These are phyloP conservation scores for Pseudorasbora parva DNA, from an alignment of 2,113 vertebrate species.

Conservation along the genomic window DNA sequence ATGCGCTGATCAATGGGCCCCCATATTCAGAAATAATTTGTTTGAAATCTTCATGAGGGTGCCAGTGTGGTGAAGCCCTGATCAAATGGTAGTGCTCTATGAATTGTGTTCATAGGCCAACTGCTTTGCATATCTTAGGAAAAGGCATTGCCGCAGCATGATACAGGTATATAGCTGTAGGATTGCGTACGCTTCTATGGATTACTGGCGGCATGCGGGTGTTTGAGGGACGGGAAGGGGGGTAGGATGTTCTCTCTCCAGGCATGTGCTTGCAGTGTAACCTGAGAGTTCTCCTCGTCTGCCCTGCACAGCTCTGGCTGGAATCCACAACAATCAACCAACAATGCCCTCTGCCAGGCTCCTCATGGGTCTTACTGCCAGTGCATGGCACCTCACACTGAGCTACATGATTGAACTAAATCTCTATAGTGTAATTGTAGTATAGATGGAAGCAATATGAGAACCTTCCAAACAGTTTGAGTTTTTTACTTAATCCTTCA, in stretches of 20 bases:
- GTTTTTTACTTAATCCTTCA: background rate
- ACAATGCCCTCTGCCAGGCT: conserved; percentile 55
- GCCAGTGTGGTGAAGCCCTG: conserved; percentile 4
- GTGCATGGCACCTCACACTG: background rate
- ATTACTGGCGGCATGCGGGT: conserved; percentile 42
- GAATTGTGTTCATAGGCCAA: conserved; percentile 32
- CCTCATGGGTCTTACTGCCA: conserved; percentile 71
- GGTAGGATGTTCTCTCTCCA: conserved; percentile 64
- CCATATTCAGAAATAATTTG: conserved; percentile 35
- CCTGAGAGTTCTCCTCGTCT: conserved; percentile 76
- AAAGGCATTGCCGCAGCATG: conserved; percentile 25
- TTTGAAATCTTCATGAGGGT: conserved; percentile 51
- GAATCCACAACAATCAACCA: conserved; percentile 68
- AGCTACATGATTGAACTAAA: background rate
- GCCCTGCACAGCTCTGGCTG: conserved; percentile 71
- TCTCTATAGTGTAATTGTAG: background rate
- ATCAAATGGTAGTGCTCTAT: conserved; percentile 36
- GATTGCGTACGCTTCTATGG: conserved; percentile 26
- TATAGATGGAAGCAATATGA: background rate
- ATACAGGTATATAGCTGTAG: conserved; percentile 41
- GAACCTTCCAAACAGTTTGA: background rate
- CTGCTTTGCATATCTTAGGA: conserved; percentile 51
- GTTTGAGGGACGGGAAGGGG: conserved; percentile 3
- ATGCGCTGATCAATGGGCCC: background rate
- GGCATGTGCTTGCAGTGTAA: conserved; percentile 79